A percentile compares a stretch with the other conserved stretches of the same genome.
phyloP scores from a whole-genome alignment of 2,797 vertebrate genomes.

The Rhinophrynus dorsalis region DNA sequence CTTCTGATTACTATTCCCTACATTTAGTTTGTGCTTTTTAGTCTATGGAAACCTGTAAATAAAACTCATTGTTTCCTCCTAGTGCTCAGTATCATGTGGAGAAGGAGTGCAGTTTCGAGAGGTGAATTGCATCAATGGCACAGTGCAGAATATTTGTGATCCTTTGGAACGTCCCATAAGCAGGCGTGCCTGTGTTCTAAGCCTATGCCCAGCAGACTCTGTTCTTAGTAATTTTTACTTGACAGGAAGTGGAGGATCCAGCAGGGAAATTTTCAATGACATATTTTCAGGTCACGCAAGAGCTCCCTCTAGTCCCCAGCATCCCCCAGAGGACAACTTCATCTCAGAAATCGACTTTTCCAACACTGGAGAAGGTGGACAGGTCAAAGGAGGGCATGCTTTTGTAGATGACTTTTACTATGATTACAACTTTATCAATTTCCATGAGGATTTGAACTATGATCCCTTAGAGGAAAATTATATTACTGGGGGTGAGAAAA shows the following conservation, averaged over 20 bases:
- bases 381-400: conserved; percentile 59
- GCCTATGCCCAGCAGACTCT: conserved; percentile 61
- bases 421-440: conserved; percentile 96
- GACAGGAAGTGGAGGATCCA: conserved; percentile 88
- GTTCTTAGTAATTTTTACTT: conserved; percentile 66
- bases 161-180: conserved; percentile 5
- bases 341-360: conserved; percentile 70
- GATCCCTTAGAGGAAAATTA: conserved; percentile 61
- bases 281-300: conserved; percentile 65
- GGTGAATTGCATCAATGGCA: conserved; percentile 77
- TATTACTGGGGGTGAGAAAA: background rate
- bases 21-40: too few species aligned
- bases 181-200: conserved; percentile 35
- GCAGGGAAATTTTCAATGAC: conserved; percentile 81
- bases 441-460: conserved; percentile 88
- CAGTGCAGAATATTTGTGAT: conserved; percentile 14
- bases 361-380: conserved; percentile 57
- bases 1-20: too few species aligned
- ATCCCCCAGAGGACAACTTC: conserved; percentile 59
- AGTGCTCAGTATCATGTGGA: conserved; percentile 89
- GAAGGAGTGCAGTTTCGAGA: conserved; percentile 70
- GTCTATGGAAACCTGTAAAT: background rate
- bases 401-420: conserved; percentile 95
- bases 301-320: conserved; percentile 36
- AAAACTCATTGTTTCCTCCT: background rate